Evolutionary conservation across 2,113 vertebrate species (phyloP), one percentile per base, ranked within the genome.

Genomic region (Daphoenositta chrysoptera): DNA sequence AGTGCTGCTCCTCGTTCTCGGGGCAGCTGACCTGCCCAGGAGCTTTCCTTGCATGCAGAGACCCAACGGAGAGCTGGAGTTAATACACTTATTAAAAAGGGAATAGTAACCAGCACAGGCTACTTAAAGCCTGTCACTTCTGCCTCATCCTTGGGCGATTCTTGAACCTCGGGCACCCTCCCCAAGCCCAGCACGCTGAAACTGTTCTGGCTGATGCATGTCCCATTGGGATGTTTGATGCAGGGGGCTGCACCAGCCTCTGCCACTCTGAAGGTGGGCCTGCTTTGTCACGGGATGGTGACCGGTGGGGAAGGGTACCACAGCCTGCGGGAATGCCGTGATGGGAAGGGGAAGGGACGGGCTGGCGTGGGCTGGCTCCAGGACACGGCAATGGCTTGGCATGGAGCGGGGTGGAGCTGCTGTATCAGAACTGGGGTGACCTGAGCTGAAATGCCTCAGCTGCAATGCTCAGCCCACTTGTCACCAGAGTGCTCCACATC

Each of bases 311-410:
- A 17, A 28, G 5, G 37, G 45, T 45, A 18, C 26, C 0, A 2
- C 51, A 54, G 47, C 61, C 35, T 27, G 4, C 0, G 1, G 71
- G 30, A 75, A 33, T 0, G 1, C 44, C 0, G 0, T 8, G 39
- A 11, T 16, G 23, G 3, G 2, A 56, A n/a, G 51, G 33, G 20
- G 35, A 48, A 61, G 35, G 4, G 15, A 63, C 61, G 7, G 53
- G 18, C 19, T 18, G 21, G 37, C 10, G 2, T 39, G 64, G 47
- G 51, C 35, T 47, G 71, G 22, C 30, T 66, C 45, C 1, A 9
- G 56, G 50, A 6, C 26, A 7, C 5, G 39, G 24, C n/a, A 45
- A 2, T 3, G 23, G 23, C 4, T 13, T 7, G 13, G 23, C 4
- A 0, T 18, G 84, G 40, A 78, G 83, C 50, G 35, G 40, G 15